Conservation (phyloP, 2,797 vertebrate genomes). For the Trematomus bernacchii region DNA sequence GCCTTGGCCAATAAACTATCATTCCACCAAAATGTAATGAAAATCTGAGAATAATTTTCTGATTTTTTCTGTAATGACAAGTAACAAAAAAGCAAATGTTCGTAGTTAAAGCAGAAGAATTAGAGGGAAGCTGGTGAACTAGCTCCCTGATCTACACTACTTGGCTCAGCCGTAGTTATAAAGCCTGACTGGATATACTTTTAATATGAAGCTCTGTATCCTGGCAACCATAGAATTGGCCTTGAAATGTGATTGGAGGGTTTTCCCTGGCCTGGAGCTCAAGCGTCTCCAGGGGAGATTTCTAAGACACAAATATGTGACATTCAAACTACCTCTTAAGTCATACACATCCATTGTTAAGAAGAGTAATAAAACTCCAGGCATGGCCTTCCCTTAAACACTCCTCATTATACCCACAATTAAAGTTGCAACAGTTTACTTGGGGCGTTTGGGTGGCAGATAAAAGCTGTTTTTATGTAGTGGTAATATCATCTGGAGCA, state of each 20-base stretch:
- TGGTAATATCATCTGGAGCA: constrained; percentile 9
- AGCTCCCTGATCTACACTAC: constrained; percentile 36
- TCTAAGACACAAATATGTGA: constrained; percentile 61
- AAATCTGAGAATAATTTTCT: background rate
- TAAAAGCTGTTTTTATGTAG: background rate
- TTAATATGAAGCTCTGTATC: constrained; percentile 61
- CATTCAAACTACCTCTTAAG: constrained; percentile 39
- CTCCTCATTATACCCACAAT: constrained; percentile 6
- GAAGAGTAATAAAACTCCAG: constrained; percentile 18
- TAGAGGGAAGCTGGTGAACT: constrained; percentile 29
- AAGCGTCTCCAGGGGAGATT: constrained; percentile 58
- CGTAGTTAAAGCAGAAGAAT: constrained; percentile 11
- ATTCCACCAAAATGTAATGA: background rate
- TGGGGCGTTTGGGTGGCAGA: background rate
- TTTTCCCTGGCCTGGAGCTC: constrained; percentile 54
- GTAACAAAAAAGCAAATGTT: background rate
- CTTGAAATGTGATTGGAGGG: constrained; percentile 54
- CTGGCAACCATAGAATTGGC: constrained; percentile 66
- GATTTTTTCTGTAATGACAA: background rate
- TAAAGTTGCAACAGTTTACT: background rate
- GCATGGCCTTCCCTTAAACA: constrained; percentile 13
- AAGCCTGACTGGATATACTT: constrained; percentile 41
- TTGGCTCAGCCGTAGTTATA: constrained; percentile 35
- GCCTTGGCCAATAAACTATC: background rate
- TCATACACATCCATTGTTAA: constrained; percentile 30